These are phyloP conservation scores for Pardalotus punctatus DNA, from an alignment of 2,113 vertebrate genomes.

Conservation along the genomic window DNA sequence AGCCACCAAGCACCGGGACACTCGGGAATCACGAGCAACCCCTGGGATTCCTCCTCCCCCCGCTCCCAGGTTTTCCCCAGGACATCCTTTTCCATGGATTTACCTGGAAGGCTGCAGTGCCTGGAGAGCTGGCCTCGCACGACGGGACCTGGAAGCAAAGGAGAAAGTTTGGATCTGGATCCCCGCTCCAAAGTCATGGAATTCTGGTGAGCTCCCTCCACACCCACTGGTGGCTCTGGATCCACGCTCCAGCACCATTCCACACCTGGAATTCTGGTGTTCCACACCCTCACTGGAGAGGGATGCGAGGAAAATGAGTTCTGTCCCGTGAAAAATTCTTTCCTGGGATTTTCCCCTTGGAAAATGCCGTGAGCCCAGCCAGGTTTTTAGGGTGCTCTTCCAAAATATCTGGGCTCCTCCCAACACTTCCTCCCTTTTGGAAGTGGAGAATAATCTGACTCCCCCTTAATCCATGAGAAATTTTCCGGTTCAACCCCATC, in stretches of 20 bases:
- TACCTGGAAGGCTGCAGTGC: conserved; percentile 60
- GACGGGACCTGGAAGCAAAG: conserved; percentile 17
- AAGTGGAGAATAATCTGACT: fast-evolving
- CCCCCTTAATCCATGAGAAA: neutral
- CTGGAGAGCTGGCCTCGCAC: conserved; percentile 1
- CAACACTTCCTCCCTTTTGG: neutral
- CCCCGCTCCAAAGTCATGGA: fast-evolving
- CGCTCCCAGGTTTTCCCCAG: neutral
- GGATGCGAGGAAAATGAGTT: neutral
- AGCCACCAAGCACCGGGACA: neutral
- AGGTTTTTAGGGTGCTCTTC: neutral
- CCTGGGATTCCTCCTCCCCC: neutral
- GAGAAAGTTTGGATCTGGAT: neutral
- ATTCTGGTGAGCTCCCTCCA: neutral
- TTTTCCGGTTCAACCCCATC: neutral
- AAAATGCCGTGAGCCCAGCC: neutral
- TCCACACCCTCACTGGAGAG: neutral
- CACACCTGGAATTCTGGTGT: neutral
- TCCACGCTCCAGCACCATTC: neutral
- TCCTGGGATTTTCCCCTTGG: neutral
- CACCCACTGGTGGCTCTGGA: fast-evolving
- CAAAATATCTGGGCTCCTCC: neutral
- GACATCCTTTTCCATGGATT: neutral
- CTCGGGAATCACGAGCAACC: neutral
- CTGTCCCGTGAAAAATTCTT: neutral